Evolutionary conservation across 2,888 invertebrate genomes (phyloP), one percentile per base, ranked within the genome.

Genomic region (Chironomus riparius): DNA sequence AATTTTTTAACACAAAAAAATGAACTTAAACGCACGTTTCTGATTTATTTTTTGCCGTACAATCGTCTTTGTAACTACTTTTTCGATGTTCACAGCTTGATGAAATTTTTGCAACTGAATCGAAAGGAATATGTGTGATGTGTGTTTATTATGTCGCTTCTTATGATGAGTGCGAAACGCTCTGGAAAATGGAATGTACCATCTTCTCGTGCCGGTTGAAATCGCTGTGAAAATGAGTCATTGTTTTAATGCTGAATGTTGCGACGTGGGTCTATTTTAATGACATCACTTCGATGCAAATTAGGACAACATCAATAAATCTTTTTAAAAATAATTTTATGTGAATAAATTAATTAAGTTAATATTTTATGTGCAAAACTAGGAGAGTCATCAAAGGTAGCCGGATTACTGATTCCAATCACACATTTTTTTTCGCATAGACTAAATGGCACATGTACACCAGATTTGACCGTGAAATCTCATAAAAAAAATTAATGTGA

Each of bases 221-320:
- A 24, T 65, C 2, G 5, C 12, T 12, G 3, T 21, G 22, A 65
- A 65, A 24, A 65, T 24, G 24, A 65, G 13, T 65, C 65, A 65
- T 13, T 65, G 65, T 65, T 65, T 3, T 28, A 65, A 24, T 65
- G 65, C 12, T 65, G 65, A 65, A 24, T 10, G 65, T 65, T 65
- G 21, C 2, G 13, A n/a, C 6, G 24, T 12, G 24, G 24, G 65
- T 13, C 13, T 21, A 65, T 65, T n/a, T n/a, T 65, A 5, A 65
- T 65, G 65, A 65, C 65, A 65, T 65, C 65, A 65, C 21, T 62
- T 62, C 7, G 62, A 65, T 65, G 65, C 65, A 65, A 65, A 65
- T 65, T 21, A 65, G 65, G 65, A 24, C 18, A 56, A 56, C 6
- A 56, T 2, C 56, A 18, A 56, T 56, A 15, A 56, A 38, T 38